Evolutionary conservation across 2,888 invertebrate species (phyloP), one percentile per base, ranked within the genome.

Genomic region (Callimorpha dominula): DNA sequence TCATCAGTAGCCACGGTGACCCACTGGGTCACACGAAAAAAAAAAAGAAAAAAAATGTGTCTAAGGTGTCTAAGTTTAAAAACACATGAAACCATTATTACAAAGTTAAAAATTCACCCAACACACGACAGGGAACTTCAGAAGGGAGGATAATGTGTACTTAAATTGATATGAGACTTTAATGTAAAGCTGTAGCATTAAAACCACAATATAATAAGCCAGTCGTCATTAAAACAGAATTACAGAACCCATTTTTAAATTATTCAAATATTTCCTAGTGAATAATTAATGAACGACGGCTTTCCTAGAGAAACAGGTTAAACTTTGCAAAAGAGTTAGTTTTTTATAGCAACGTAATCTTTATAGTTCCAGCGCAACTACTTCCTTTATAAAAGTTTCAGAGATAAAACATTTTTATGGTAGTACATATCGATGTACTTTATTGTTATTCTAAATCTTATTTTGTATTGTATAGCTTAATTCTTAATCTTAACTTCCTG

Each of bases 331-430:
- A 54, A 14, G 46, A 68, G 62, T 74, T 62, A 31, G 70, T 65
- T 79, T 77, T 80, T 77, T 78, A 78, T 72, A 70, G 69, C 52
- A 15, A 70, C 72, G 70, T 81, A 76, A 82, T 83, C 81, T 83
- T 71, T 78, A 73, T 78, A 75, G 81, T 76, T 75, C 65, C 43
- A 9, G 68, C 11, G 71, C 70, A 72, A 75, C 69, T 75, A 65
- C 68, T 81, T 74, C 43, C 12, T 64, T 71, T 71, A 74, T 69
- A 20, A 54, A 54, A 68, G 67, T 54, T 68, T 20, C 43, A 57
- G 43, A 68, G 54, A 68, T 54, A 54, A 57, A 68, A 54, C 42
- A 68, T 43, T 68, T 68, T 68, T 67, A 68, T 65, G 65, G 50
- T 50, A 40, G 50, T 65, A 12, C 67, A 43, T 50, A 65, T 65